Base-by-base conservation (phyloP, 2,113 vertebrate species). In the Corythoichthys intestinalis region DNA sequence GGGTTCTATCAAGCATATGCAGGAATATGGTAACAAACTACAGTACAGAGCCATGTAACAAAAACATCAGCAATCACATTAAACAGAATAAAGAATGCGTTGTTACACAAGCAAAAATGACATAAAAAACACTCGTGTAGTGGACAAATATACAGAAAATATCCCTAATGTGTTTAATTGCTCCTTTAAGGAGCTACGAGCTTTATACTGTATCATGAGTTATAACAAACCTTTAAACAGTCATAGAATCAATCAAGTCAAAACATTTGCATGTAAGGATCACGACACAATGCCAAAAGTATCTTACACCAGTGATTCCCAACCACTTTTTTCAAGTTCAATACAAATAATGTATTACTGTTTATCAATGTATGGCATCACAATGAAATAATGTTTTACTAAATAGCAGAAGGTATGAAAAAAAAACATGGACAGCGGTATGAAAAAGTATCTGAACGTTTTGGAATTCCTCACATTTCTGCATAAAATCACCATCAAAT, bases 81-180 rank as follows among this genome's bases (percentile, higher is more conserved):
- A 52, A 74, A 65, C 7, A n/a, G 65, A 74, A 28, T 44, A 1
- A 44, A 44, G 41, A 8, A 44, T 44, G 41, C 41, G 9, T 44
- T 44, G 65, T 5, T 44, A 75, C 7, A 62, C 13, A 61, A 77
- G 17, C 54, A 65, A 62, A 54, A 56, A 59, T 3, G 2, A 71
- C 12, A 20, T 61, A 80, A 67, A 68, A 59, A 83, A 67, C 38
- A 72, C 53, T 75, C 81, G 80, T 82, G 86, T 76, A 83, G 20
- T 71, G 47, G 73, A 69, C 13, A 9, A 28, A n/a, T 38, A 39
- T 37, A 61, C n/a, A n/a, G 5, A 13, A 60, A 13, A 63, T 3
- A 8, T 47, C n/a, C 41, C 4, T 13, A 62, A 61, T 17, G 4
- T 63, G 14, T 60, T n/a, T 12, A 12, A 46, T 56, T 11, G 0